phyloP scores from a whole-genome alignment of 2,797 vertebrate species.

The Steatocranus sp. region DNA sequence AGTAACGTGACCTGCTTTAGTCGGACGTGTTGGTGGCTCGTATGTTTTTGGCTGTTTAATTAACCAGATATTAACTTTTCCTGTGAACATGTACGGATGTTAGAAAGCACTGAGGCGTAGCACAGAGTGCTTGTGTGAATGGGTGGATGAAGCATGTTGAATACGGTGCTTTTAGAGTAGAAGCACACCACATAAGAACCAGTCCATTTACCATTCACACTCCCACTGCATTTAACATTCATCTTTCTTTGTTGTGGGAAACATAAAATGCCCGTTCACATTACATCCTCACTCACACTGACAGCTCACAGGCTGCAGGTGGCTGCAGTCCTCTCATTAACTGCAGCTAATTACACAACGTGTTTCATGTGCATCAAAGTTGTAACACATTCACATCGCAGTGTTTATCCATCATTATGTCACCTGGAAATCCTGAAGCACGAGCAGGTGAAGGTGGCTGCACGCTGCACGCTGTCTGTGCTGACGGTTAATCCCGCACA shows the following conservation, averaged over 20 bases:
- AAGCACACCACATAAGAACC: not conserved
- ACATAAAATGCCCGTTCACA: not conserved
- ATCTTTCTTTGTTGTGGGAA: not conserved
- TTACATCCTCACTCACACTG: not conserved
- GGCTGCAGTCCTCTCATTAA: not conserved
- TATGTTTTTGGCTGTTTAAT: not conserved
- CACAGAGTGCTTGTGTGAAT: not conserved
- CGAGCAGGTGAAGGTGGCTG: not conserved
- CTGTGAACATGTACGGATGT: not conserved
- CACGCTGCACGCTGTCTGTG: not conserved
- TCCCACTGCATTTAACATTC: not conserved
- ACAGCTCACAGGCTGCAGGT: not conserved
- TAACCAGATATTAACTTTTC: not conserved
- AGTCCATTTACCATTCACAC: not conserved
- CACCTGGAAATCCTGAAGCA: not conserved
- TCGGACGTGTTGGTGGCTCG: not conserved
- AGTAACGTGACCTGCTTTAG: accelerated
- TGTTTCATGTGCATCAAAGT: not conserved
- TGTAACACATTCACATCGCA: not conserved
- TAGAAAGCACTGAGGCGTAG: not conserved
- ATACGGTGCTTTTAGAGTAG: not conserved
- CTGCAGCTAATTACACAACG: not conserved
- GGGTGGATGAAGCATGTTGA: not conserved
- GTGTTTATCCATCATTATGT: not conserved
- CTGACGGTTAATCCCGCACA: not conserved